Evolutionary conservation across 2,888 invertebrate species (phyloP).

Genomic region (Callinectes sapidus): DNA sequence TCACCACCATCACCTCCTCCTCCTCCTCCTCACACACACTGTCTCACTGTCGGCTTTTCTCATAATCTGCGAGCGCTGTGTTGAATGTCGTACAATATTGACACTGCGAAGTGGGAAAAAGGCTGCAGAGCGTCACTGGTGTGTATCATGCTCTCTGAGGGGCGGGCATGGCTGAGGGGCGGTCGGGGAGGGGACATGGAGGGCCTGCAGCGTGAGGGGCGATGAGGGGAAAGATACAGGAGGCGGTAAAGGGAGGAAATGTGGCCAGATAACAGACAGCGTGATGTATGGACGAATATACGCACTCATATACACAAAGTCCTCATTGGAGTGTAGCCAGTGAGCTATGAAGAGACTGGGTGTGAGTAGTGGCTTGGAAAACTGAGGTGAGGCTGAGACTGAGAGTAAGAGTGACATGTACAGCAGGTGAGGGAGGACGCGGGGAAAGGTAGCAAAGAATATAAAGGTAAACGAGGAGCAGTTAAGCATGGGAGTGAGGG

Average conservation of each 20-base stretch:
- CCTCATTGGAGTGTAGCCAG: background rate
- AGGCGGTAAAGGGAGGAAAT: background rate
- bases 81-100: constrained; percentile 27
- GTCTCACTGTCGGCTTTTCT: constrained; percentile 27
- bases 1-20: background rate
- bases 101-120: background rate
- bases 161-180: background rate
- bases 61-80: constrained; percentile 11
- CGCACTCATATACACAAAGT: too few species aligned
- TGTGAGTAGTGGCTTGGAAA: background rate
- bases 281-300: too few species aligned
- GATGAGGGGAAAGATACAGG: background rate
- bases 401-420: background rate
- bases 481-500: background rate
- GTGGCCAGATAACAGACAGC: background rate
- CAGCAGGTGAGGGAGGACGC: background rate
- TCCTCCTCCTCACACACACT: background rate
- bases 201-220: background rate
- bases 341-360: background rate
- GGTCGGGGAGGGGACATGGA: background rate
- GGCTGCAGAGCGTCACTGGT: background rate
- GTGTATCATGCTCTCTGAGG: background rate
- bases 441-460: background rate
- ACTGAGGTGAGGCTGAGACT: background rate
- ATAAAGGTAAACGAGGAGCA: background rate